Conservation (phyloP, 37 sponge, comb jelly and placozoan species). For the Theonella swinhoei region DNA sequence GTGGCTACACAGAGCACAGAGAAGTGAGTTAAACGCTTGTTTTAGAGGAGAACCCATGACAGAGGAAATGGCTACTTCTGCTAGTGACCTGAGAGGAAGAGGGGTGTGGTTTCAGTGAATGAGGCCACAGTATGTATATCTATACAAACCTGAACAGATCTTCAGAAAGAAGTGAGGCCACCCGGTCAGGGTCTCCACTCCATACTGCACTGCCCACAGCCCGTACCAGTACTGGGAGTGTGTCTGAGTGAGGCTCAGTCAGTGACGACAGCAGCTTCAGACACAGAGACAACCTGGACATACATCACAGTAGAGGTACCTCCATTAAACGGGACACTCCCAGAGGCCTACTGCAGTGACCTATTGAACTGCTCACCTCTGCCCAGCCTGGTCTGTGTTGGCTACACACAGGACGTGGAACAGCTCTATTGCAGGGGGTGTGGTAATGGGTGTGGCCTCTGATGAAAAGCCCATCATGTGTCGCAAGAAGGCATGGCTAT, state of each 20-base stretch:
- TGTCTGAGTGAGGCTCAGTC: neutral
- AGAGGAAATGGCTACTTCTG: constrained; percentile 37
- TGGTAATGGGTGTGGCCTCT: neutral
- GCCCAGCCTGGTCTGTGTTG: neutral
- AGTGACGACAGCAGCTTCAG: neutral
- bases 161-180: neutral
- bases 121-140: no score
- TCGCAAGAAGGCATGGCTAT: constrained; percentile 24
- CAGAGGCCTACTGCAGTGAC: no score
- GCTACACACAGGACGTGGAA: constrained; percentile 28
- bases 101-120: no score
- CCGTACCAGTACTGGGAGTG: constrained; percentile 15
- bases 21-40: constrained; percentile 40
- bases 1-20: constrained; percentile 57
- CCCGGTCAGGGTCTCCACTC: neutral
- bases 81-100: constrained; percentile 39
- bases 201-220: constrained; percentile 44
- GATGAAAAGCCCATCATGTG: constrained; percentile 42
- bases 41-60: constrained; percentile 21
- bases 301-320: neutral
- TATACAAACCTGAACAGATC: constrained; percentile 28
- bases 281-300: neutral
- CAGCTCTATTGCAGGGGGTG: constrained; percentile 6
- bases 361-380: constrained; percentile 29
- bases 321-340: neutral